Conservation (phyloP, 2,888 invertebrate genomes). For the Drosophila formosana region DNA sequence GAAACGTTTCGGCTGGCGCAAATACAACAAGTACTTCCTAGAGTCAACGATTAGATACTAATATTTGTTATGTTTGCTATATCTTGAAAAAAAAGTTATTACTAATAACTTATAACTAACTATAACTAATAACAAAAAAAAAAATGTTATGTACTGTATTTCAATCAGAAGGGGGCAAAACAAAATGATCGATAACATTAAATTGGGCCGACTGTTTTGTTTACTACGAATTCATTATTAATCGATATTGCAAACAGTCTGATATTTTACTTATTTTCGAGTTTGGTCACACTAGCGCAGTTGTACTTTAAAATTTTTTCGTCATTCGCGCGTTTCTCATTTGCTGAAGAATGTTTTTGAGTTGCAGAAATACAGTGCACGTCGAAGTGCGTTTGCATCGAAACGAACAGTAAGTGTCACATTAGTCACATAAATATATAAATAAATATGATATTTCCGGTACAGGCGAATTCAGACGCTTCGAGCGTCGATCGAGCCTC, state of each 20-base stretch:
- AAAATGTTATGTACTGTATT: neutral
- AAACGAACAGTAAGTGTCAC: conserved; percentile 59
- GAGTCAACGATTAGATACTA: conserved; percentile 88
- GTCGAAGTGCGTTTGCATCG: conserved; percentile 74
- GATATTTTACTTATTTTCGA: neutral
- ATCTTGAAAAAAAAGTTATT: conserved; percentile 85
- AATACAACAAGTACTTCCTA: conserved; percentile 93
- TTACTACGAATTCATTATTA: neutral
- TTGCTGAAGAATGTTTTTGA: conserved; percentile 63
- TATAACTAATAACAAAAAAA: no score
- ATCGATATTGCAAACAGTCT: neutral
- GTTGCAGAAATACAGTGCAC: conserved; percentile 61
- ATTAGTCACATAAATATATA: neutral
- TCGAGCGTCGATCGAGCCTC: conserved; percentile 39
- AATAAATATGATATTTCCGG: neutral
- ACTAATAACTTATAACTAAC: neutral
- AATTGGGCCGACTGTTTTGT: neutral
- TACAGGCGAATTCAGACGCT: conserved; percentile 57
- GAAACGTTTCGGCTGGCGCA: conserved; percentile 89
- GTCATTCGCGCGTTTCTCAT: conserved; percentile 38
- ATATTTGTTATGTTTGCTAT: conserved; percentile 13
- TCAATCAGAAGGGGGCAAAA: neutral
- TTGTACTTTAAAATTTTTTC: conserved; percentile 31
- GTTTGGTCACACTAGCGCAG: conserved; percentile 35
- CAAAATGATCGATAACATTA: neutral